Percentiles rank a stretch among this genome's conserved stretches.
phyloP scores from a whole-genome alignment of 2,888 invertebrate species.

The Troilus luridus region DNA sequence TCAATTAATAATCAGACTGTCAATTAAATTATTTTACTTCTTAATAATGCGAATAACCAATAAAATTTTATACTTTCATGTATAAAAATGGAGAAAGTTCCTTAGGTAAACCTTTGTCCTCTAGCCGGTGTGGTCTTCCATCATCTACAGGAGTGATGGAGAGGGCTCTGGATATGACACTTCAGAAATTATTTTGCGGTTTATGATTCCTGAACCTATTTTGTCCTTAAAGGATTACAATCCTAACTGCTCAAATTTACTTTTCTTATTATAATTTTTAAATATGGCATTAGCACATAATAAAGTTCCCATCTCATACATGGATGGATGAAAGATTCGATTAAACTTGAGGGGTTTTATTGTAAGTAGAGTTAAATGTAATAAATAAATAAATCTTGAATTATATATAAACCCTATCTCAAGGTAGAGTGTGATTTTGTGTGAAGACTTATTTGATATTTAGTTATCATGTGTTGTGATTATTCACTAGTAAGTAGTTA shows the following conservation, averaged over 20 bases:
- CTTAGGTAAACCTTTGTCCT: constrained; percentile 45
- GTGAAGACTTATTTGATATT: no score
- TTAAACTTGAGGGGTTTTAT: background rate
- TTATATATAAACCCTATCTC: no score
- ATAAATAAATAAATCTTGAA: no score
- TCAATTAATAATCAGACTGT: constrained; percentile 16
- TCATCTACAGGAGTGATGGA: constrained; percentile 51
- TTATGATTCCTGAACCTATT: constrained; percentile 20
- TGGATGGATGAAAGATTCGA: background rate
- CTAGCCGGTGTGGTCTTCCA: background rate
- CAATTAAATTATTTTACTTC: background rate
- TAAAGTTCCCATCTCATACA: background rate
- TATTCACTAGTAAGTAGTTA: no score
- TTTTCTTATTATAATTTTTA: background rate
- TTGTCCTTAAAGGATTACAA: background rate
- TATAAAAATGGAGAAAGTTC: constrained; percentile 33
- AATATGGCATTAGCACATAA: background rate
- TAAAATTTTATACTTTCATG: no score
- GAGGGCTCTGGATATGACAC: constrained; percentile 9
- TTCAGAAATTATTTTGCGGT: constrained; percentile 51
- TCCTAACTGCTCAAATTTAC: background rate
- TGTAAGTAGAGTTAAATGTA: no score
- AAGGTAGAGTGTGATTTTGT: no score
- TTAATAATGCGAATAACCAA: background rate
- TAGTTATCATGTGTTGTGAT: no score